Base-by-base conservation (phyloP, 2,797 vertebrate species). In the Chelon labrosus region DNA sequence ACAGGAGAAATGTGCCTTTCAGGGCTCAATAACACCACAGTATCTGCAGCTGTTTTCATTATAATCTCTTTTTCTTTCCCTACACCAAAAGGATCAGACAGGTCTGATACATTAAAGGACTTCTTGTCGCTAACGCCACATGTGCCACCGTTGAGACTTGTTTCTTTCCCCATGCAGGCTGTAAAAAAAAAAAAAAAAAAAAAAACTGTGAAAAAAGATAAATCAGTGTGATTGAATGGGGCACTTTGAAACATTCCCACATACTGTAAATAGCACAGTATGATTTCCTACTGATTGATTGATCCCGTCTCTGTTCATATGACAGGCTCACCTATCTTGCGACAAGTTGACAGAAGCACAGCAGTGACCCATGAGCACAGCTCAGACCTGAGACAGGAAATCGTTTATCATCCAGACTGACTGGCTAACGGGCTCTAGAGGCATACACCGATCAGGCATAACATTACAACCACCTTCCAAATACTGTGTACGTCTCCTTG, bases 361-460 rank as follows among this genome's bases (percentile, higher is more conserved):
- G 68, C 79, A 49, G 57, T 86, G 88, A 89, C 79, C 87, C 64
- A 85, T 65, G 80, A 83, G 51, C 22, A 63, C 35, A 71, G 75
- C 81, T 73, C 73, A 82, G 70, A 72, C 64, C 59, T n/a, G 57
- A 75, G 89, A 89, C 80, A 81, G 80, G 77, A 87, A 78, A 37
- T 73, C 41, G 89, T 92, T 82, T 51, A 88, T 92, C 79, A 87
- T 77, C 67, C 62, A 57, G 17, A 27, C n/a, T 66, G n/a, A 65
- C 46, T 13, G 27, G 54, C 58, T 53, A 72, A 80, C 62, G 52
- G 67, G 31, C 31, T 31, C 31, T 7, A 7, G 31, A 31, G 31
- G 7, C 31, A 31, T 31, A 5, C 31, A 5, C 31, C 31, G 31
- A 31, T 31, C 31, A 31, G 31, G 31, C 31, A 31, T 31, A 31